Evolutionary conservation across 2,888 invertebrate species (phyloP).

Genomic region (Orgyia antiqua): DNA sequence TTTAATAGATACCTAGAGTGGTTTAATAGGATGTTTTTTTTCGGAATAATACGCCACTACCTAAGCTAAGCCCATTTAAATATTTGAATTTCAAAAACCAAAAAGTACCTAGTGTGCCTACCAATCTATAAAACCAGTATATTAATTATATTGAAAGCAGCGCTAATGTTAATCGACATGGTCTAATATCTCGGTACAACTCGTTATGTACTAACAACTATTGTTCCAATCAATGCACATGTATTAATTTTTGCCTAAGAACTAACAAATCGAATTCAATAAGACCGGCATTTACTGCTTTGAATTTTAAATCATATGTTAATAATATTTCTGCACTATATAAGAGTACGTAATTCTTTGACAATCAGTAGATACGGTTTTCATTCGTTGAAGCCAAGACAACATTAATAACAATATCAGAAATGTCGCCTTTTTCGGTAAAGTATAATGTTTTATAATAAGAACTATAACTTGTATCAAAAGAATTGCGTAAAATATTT

Average conservation of each 20-base stretch:
- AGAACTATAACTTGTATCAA: too few relatives aligned
- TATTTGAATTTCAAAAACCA: too few relatives aligned
- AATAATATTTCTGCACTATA: constrained; percentile 69
- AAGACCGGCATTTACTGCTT: constrained; percentile 54
- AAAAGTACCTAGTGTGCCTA: too few relatives aligned
- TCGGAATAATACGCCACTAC: too few relatives aligned
- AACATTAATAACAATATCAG: constrained; percentile 25
- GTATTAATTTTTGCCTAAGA: constrained; percentile 39
- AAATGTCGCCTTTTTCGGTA: constrained; percentile 71
- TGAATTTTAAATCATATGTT: constrained; percentile 69
- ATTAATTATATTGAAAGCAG: too few relatives aligned
- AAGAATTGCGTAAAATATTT: too few relatives aligned
- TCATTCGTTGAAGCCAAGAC: constrained; percentile 44
- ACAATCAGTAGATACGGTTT: constrained; percentile 47
- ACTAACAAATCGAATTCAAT: constrained; percentile 68
- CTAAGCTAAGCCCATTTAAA: too few relatives aligned
- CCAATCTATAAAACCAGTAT: too few relatives aligned
- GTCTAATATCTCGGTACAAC: constrained; percentile 26
- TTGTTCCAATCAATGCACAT: constrained; percentile 21
- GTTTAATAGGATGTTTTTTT: too few relatives aligned
- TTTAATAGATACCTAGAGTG: too few relatives aligned
- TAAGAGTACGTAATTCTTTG: constrained; percentile 56
- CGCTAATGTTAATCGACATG: constrained; percentile 28
- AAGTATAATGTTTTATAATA: constrained; percentile 20
- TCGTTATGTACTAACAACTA: constrained; percentile 19